phyloP scores from a whole-genome alignment of 2,888 invertebrate species.

The Eristalis intricaria region DNA sequence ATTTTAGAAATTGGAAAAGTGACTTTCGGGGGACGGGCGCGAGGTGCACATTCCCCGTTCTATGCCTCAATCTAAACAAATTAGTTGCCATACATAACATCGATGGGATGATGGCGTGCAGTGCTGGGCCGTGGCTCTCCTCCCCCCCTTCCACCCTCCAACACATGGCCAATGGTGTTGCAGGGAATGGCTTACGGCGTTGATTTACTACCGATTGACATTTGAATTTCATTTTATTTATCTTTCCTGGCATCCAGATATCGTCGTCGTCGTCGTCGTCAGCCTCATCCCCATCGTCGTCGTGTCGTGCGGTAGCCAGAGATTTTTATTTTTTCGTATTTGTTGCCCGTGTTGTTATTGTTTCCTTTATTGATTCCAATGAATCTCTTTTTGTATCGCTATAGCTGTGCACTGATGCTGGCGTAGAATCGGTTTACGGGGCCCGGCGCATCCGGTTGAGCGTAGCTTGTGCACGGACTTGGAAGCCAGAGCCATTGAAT shows the following conservation, averaged over 20 bases:
- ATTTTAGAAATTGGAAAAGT: constrained; percentile 33
- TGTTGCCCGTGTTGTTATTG: constrained; percentile 36
- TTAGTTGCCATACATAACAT: constrained; percentile 68
- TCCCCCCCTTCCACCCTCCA: background rate
- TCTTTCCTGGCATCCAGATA: constrained; percentile 42
- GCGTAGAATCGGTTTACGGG: constrained; percentile 64
- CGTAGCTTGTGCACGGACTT: constrained; percentile 50
- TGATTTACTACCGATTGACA: constrained; percentile 67
- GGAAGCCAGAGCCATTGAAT: constrained; percentile 4
- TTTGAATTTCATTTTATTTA: constrained; percentile 69
- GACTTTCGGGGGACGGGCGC: constrained; percentile 1
- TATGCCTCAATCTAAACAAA: constrained; percentile 69
- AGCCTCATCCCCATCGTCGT: background rate
- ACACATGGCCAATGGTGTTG: background rate
- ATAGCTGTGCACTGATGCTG: constrained; percentile 8
- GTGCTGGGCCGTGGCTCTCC: constrained; percentile 2
- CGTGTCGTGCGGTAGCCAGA: constrained; percentile 7
- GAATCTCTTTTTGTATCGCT: constrained; percentile 44
- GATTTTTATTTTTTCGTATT: background rate
- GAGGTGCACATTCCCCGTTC: constrained; percentile 35
- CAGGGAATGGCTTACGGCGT: constrained; percentile 8
- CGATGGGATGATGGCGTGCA: constrained; percentile 54
- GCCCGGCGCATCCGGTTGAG: constrained; percentile 66
- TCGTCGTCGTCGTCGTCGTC: background rate
- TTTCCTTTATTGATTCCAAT: constrained; percentile 58